A percentile compares a stretch with the other conserved stretches of the same genome.
Evolutionary conservation across 1,140 invertebrate species (phyloP).

Genomic region (Brachionus paranguensis): DNA sequence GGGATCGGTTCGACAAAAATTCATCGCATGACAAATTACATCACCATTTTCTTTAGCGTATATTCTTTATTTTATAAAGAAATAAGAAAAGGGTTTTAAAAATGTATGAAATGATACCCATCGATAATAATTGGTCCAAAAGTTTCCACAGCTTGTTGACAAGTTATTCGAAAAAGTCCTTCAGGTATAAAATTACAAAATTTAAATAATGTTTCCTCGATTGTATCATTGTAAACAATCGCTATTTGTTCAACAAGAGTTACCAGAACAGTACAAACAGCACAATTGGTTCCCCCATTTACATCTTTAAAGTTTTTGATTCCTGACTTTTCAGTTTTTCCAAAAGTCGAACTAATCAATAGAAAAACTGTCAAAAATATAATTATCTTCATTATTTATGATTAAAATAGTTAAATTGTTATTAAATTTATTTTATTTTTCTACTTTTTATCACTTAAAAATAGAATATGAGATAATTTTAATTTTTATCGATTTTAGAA

Average conservation of each 20-base stretch:
- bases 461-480: neutral
- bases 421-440: neutral
- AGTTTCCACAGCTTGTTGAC: slow-evolving; percentile 42
- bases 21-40: slow-evolving; percentile 47
- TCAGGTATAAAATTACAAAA: slow-evolving; percentile 46
- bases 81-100: neutral
- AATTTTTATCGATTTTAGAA: neutral
- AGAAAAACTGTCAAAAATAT: neutral
- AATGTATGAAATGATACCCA: slow-evolving; percentile 29
- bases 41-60: slow-evolving; percentile 46
- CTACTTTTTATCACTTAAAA: neutral
- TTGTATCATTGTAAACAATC: slow-evolving; percentile 48
- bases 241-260: slow-evolving; percentile 47
- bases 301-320: neutral
- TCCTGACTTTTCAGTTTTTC: neutral
- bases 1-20: slow-evolving; percentile 45
- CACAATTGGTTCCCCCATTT: slow-evolving; percentile 38
- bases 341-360: neutral
- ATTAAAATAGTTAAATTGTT: neutral
- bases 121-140: slow-evolving; percentile 45
- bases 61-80: slow-evolving; percentile 41
- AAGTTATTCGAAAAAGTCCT: slow-evolving; percentile 42
- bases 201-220: slow-evolving; percentile 44
- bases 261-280: slow-evolving; percentile 50
- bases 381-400: neutral